A percentile compares a stretch with the other conserved stretches of the same genome.
Evolutionary conservation across 2,888 invertebrate species (phyloP).

Genomic region (Calameuta filiformis): DNA sequence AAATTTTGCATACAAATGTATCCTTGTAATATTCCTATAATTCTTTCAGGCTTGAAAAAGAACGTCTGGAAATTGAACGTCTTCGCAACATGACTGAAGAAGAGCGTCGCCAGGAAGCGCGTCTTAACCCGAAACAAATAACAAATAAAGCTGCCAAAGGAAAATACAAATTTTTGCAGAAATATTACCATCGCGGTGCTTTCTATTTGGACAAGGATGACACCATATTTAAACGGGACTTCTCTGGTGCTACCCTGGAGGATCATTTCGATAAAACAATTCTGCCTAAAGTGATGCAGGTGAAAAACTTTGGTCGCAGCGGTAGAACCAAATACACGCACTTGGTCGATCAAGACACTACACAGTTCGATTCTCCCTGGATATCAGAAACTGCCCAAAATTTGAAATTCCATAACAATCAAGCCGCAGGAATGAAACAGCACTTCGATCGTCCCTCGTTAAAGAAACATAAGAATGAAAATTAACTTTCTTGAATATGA

Average conservation of each 20-base stretch:
- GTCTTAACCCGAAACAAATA: conserved; percentile 90
- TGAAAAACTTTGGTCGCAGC: conserved; percentile 99
- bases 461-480: conserved; percentile 67
- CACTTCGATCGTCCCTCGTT: conserved; percentile 88
- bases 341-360: conserved; percentile 98
- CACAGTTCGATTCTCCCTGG: conserved; percentile 98
- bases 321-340: conserved; percentile 99
- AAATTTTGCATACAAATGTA: neutral
- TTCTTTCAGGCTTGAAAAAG: conserved; percentile 81
- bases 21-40: conserved; percentile 7
- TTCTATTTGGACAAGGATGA: conserved; percentile 97
- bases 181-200: conserved; percentile 99
- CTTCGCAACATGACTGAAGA: conserved; percentile 96
- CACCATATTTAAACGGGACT: conserved; percentile 90
- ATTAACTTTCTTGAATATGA: neutral
- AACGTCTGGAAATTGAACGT: conserved; percentile 88
- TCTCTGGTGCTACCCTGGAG: conserved; percentile 95
- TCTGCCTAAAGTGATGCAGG: conserved; percentile 99
- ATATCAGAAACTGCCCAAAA: conserved; percentile 90
- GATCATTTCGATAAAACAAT: conserved; percentile 99
- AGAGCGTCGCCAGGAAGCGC: conserved; percentile 88
- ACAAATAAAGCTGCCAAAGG: conserved; percentile 97
- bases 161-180: conserved; percentile 99
- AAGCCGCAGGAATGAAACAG: conserved; percentile 94
- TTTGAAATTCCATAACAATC: conserved; percentile 85